phyloP scores from a whole-genome alignment of 2,888 invertebrate genomes.

The Acrobasis suavella region DNA sequence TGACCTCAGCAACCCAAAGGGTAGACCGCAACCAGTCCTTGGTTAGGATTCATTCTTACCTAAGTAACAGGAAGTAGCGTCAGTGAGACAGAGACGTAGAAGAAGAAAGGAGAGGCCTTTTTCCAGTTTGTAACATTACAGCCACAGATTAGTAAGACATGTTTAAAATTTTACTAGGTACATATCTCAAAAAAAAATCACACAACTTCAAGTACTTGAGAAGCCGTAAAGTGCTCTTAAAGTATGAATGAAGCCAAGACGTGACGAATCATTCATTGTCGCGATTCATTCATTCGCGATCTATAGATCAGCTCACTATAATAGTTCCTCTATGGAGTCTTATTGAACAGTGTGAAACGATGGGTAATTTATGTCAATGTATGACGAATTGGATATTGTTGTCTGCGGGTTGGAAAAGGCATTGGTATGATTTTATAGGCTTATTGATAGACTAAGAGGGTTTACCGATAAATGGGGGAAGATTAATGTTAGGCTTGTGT shows the following conservation, averaged over 20 bases:
- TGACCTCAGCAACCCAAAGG: too few relatives aligned
- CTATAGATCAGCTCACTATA: not conserved
- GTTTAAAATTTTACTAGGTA: not conserved
- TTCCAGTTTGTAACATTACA: too few relatives aligned
- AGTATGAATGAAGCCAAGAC: not conserved
- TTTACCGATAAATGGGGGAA: not conserved
- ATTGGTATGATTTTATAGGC: constrained; percentile 6
- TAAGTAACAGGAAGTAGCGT: too few relatives aligned
- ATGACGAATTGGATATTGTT: constrained; percentile 48
- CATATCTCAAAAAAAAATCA: not conserved
- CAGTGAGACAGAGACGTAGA: too few relatives aligned
- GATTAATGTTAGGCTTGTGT: not conserved
- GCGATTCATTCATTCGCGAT: not conserved
- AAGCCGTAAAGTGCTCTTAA: not conserved
- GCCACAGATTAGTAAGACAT: too few relatives aligned
- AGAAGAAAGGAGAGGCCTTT: too few relatives aligned
- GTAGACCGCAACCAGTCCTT: too few relatives aligned
- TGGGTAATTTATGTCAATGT: constrained; percentile 53
- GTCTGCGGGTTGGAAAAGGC: not conserved
- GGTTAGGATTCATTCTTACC: too few relatives aligned
- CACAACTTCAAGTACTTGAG: not conserved
- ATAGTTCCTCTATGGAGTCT: constrained; percentile 8
- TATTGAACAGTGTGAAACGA: constrained; percentile 44
- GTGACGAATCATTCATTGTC: constrained; percentile 11
- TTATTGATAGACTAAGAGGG: not conserved